Conservation (phyloP, 2,888 invertebrate genomes). For the Calameuta idolon region DNA sequence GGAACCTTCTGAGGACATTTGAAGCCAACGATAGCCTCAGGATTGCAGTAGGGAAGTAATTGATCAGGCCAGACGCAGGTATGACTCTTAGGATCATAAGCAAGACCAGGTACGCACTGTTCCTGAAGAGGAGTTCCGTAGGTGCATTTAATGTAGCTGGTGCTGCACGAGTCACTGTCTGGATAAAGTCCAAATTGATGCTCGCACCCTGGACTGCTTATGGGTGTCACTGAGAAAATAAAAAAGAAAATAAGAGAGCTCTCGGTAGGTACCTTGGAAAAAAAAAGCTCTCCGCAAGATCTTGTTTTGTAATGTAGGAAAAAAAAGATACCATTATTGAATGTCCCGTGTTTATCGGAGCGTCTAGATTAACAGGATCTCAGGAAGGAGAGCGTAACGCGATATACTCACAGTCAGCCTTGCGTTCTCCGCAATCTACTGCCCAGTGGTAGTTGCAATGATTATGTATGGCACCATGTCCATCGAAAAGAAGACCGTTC, state of each 20-base stretch:
- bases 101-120: constrained; percentile 88
- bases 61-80: constrained; percentile 96
- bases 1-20: constrained; percentile 90
- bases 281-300: background rate
- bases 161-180: constrained; percentile 83
- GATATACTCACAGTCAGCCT: constrained; percentile 79
- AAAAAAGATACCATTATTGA: background rate
- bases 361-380: constrained; percentile 2
- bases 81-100: constrained; percentile 88
- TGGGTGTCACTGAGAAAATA: constrained; percentile 76
- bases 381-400: constrained; percentile 17
- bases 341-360: background rate
- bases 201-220: constrained; percentile 86
- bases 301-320: background rate
- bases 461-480: constrained; percentile 88
- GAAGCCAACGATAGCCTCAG: constrained; percentile 92
- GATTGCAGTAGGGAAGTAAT: constrained; percentile 86
- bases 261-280: background rate
- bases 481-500: constrained; percentile 91
- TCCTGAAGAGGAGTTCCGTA: constrained; percentile 84
- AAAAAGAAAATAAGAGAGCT: background rate
- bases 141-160: constrained; percentile 87
- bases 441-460: constrained; percentile 97
- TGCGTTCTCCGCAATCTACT: constrained; percentile 85
- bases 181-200: constrained; percentile 91